Base-by-base conservation (phyloP, 2,888 invertebrate genomes). In the Dione juno region DNA sequence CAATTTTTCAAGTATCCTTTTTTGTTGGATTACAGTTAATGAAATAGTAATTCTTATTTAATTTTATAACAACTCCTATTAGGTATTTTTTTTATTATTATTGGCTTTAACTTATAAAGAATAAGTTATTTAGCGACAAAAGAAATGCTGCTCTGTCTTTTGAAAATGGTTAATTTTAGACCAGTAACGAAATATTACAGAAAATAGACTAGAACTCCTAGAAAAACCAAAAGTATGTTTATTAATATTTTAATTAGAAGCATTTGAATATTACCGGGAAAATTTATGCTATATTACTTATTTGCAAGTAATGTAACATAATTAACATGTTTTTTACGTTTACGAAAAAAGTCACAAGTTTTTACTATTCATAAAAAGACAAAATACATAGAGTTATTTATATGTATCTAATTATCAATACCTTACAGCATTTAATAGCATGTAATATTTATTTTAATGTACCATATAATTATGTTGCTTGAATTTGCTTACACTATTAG, bases 251-350 rank as follows among this genome's bases (percentile, higher is more conserved):
- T 48, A 48, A 16, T 48, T 16, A 9, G 16, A 48, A 10, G 48
- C 35, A 54, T 54, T 35, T 54, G 14, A n/a, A 8, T 35, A 54
- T 54, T 37, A 16, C n/a, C 16, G n/a, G 35, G 35, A n/a, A 54
- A 37, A 37, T 54, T 16, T 37, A 35, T 1, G n/a, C 35, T n/a
- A 54, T 54, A 37, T 54, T 37, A 54, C n/a, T 37, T 10, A 37
- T 28, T 28, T 28, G 35, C 54, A 54, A 54, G 37, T 37, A 54
- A 37, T 54, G 54, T 28, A n/a, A 54, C 54, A 37, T 54, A 54
- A 54, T 54, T 54, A 54, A 16, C 11, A 54, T n/a, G n/a, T 35
- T 35, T 37, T 54, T 54, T 54, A 54, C n/a, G n/a, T 28, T 21
- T 14, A 21, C 10, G 54, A 35, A 54, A 37, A 54, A 54, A n/a